Evolutionary conservation across 2,113 vertebrate genomes (phyloP).

Genomic region (Crypturellus undulatus): DNA sequence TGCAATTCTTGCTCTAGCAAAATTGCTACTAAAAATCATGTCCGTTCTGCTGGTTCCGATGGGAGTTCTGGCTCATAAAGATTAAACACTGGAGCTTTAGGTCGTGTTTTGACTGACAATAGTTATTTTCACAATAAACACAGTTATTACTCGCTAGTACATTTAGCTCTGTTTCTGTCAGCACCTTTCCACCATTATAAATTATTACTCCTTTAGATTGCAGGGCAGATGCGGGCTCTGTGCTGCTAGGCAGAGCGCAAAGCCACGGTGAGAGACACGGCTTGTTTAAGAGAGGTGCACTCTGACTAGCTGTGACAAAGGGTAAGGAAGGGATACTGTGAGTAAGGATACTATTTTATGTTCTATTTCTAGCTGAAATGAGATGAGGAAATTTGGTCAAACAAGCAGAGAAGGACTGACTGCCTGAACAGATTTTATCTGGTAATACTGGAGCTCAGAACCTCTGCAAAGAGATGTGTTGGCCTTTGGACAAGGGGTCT

Average conservation of each 20-base stretch:
- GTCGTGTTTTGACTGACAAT: conserved; percentile 15
- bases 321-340: not conserved
- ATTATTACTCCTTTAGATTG: conserved; percentile 18
- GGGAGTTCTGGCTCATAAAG: not conserved
- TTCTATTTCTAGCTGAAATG: not conserved
- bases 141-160: not conserved
- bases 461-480: not conserved
- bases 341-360: not conserved
- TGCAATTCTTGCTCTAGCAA: not conserved
- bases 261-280: conserved; percentile 42
- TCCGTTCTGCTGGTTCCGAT: not conserved
- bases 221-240: not conserved
- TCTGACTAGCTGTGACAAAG: conserved; percentile 40
- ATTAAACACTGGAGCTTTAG: conserved; percentile 1
- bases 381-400: not conserved
- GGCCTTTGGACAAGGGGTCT: not conserved
- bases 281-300: not conserved
- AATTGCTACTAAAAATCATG: conserved; percentile 4
- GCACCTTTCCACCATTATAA: conserved; percentile 17
- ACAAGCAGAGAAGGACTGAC: not conserved
- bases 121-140: conserved; percentile 33
- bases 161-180: conserved; percentile 11
- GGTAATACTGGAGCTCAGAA: not conserved
- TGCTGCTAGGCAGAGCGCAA: conserved; percentile 1
- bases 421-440: not conserved